Percentiles rank a stretch among this genome's conserved stretches.
phyloP scores from a whole-genome alignment of 2,113 vertebrate species.

The Onychostoma macrolepis region DNA sequence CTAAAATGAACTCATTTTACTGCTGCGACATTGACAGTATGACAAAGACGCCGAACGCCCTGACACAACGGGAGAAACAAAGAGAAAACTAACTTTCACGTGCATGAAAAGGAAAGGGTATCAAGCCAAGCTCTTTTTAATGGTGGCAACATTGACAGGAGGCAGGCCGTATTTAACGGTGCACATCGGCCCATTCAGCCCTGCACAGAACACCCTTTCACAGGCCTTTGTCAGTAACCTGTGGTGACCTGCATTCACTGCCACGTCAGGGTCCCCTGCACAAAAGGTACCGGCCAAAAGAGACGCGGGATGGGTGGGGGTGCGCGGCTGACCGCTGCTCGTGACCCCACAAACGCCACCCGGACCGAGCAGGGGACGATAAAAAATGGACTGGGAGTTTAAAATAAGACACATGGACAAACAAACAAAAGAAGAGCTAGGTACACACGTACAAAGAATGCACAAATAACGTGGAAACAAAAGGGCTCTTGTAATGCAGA shows the following conservation, averaged over 20 bases:
- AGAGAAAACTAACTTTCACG: conserved; percentile 81
- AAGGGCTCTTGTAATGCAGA: conserved; percentile 77
- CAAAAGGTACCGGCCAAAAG: conserved; percentile 67
- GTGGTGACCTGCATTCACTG: conserved; percentile 79
- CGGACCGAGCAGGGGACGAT: conserved; percentile 9
- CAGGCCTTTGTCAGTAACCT: conserved; percentile 76
- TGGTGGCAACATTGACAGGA: conserved; percentile 73
- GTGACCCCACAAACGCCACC: conserved; percentile 46
- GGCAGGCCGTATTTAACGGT: conserved; percentile 77
- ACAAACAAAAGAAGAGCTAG: conserved; percentile 54
- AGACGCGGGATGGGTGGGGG: conserved; percentile 11
- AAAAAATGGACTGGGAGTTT: conserved; percentile 49
- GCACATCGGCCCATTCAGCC: conserved; percentile 73
- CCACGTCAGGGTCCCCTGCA: conserved; percentile 71
- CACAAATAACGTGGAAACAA: conserved; percentile 80
- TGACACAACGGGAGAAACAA: conserved; percentile 72
- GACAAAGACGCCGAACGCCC: conserved; percentile 68
- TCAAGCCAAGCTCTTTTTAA: conserved; percentile 80
- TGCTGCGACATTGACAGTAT: conserved; percentile 71
- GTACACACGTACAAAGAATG: conserved; percentile 72
- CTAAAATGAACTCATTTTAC: conserved; percentile 81
- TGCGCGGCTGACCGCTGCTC: conserved; percentile 61
- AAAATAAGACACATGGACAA: conserved; percentile 49
- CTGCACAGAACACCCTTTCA: conserved; percentile 69
- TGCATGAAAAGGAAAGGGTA: conserved; percentile 74